Base-by-base conservation (phyloP, 2,113 vertebrate genomes). In the Tringa solitaria region DNA sequence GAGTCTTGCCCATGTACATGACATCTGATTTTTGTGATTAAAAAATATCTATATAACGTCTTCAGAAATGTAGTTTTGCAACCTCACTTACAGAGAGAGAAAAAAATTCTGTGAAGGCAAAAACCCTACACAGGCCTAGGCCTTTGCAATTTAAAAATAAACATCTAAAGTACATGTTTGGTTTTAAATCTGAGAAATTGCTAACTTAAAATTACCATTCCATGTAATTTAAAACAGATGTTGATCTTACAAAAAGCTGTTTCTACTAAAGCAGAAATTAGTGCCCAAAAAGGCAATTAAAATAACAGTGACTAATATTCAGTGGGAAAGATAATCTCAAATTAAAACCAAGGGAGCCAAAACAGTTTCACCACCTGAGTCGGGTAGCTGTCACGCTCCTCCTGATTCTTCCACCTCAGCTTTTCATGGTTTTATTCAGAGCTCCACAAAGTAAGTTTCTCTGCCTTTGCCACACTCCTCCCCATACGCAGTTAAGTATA, bases 151-250 rank as follows among this genome's bases (percentile, higher is more conserved):
- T 68, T 82, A 79, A 93, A 95, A 94, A 68, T 72, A 87, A 92
- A 64, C 39, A 22, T 81, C 43, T 78, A 39, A 94, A 95, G 75
- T 87, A 61, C 8, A 8, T 10, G 35, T 41, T 91, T 76, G 37
- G 50, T 87, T 96, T 92, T 73, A 89, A 76, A 93, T 50, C 28
- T 69, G 64, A 91, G 90, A 92, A 84, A 89, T 57, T 61, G 32
- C 32, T 65, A 87, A 89, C 80, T 90, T 90, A 60, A 81, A 90
- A 37, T 84, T 93, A 39, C 57, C 15, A 17, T 76, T 92, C 59
- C 4, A 2, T 72, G 30, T 78, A 90, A 86, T 56, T 68, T 89
- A 87, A 81, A 90, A 56, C 88, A 84, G 56, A 78, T 94, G 69
- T 82, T 75, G 69, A 33, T 77, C 64, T 76, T 87, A 35, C 64